phyloP scores from a whole-genome alignment of 1,140 invertebrate genomes.

The Ips nitidus region DNA sequence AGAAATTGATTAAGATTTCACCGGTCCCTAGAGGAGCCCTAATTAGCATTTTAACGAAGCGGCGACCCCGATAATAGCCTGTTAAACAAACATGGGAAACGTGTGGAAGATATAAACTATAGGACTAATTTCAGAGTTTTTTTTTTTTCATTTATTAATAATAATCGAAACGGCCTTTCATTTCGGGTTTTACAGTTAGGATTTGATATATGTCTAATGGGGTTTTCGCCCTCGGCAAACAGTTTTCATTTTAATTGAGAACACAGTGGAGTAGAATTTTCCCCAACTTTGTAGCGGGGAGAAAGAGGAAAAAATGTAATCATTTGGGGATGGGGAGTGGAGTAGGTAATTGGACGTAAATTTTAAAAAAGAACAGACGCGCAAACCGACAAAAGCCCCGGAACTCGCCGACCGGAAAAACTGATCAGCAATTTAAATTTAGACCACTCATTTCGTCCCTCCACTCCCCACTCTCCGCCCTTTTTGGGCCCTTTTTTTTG shows the following conservation, averaged over 20 bases:
- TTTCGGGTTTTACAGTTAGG: not conserved
- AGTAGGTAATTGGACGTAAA: conserved; percentile 31
- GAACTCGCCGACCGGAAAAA: conserved; percentile 48
- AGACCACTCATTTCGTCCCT: conserved; percentile 38
- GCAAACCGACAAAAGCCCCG: conserved; percentile 42
- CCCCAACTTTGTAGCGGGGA: not conserved
- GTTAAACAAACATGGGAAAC: conserved; percentile 12
- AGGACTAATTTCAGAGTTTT: conserved; percentile 2
- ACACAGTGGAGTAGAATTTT: too few species aligned
- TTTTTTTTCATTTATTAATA: not conserved
- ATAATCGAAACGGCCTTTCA: not conserved
- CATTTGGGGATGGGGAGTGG: not conserved
- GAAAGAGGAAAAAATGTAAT: not conserved
- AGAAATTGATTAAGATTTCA: conserved; percentile 15
- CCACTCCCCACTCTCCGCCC: not conserved
- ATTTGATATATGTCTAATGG: conserved; percentile 7
- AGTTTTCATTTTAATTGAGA: too few species aligned
- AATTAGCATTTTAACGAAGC: conserved; percentile 11
- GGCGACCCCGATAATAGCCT: not conserved
- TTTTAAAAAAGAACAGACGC: conserved; percentile 35
- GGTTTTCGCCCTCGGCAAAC: conserved; percentile 3
- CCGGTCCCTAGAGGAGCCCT: not conserved
- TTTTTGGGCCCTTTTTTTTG: conserved; percentile 12
- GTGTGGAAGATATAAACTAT: not conserved
- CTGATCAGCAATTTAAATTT: conserved; percentile 51